A percentile compares a stretch with the other conserved stretches of the same genome.
These are phyloP conservation scores for Cephalopachus bancanus DNA, from an alignment of 2,797 vertebrate species.

Conservation along the genomic window DNA sequence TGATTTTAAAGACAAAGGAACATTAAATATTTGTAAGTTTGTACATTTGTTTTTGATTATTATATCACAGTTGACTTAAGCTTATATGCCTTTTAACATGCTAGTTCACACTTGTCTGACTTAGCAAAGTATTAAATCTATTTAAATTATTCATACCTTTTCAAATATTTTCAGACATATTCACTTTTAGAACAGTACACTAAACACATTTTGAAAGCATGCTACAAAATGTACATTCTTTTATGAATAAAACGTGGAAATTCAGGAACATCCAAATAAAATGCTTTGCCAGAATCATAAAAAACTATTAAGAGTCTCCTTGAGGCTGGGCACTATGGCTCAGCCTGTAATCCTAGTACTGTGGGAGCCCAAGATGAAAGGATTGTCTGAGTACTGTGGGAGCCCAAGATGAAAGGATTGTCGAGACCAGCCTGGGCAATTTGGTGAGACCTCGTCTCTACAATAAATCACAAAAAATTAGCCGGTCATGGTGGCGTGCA, in stretches of 20 bases:
- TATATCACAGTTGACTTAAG: background rate
- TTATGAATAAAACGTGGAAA: background rate
- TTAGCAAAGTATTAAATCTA: background rate
- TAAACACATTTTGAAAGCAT: background rate
- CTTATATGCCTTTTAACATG: background rate
- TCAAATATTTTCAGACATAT: background rate
- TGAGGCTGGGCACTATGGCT: background rate
- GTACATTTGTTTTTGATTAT: background rate
- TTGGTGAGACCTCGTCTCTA: too few species aligned
- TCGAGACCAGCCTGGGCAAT: too few species aligned
- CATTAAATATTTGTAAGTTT: background rate
- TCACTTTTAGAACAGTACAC: background rate
- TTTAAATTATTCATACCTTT: background rate
- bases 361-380: too few species aligned
- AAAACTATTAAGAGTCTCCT: background rate
- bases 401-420: too few species aligned
- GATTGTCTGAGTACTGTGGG: too few species aligned
- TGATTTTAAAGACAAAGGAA: background rate
- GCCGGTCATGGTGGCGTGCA: too few species aligned
- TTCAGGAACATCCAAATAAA: background rate
- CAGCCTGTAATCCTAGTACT: too few species aligned
- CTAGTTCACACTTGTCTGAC: background rate
- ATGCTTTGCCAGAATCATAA: background rate
- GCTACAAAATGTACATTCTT: background rate
- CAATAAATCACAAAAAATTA: too few species aligned